These are phyloP conservation scores for Musca vetustissima DNA, from an alignment of 1,140 invertebrate genomes.

Conservation along the genomic window DNA sequence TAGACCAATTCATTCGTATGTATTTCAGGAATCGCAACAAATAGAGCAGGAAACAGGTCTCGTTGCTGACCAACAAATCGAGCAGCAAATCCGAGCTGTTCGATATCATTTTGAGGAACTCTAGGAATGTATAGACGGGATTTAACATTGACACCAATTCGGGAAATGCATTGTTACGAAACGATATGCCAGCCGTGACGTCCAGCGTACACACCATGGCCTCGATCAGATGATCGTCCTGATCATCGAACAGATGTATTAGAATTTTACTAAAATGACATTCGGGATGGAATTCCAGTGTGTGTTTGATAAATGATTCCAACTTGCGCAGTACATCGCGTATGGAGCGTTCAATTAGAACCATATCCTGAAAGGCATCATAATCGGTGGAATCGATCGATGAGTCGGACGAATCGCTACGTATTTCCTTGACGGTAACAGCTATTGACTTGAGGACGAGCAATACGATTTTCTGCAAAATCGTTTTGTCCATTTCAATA, in stretches of 20 bases:
- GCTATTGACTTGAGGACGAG: slow-evolving; percentile 85
- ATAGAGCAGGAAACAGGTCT: slow-evolving; percentile 88
- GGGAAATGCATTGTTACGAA: slow-evolving; percentile 75
- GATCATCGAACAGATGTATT: slow-evolving; percentile 84
- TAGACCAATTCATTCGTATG: slow-evolving; percentile 78
- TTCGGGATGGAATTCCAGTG: slow-evolving; percentile 83
- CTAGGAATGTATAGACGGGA: slow-evolving; percentile 79
- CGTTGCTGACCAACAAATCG: slow-evolving; percentile 86
- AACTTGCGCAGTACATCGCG: slow-evolving; percentile 78
- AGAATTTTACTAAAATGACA: slow-evolving; percentile 84
- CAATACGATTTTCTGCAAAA: slow-evolving; percentile 82
- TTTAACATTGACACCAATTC: slow-evolving; percentile 78
- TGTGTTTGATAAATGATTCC: slow-evolving; percentile 78
- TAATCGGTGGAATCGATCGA: slow-evolving; percentile 79
- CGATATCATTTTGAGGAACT: slow-evolving; percentile 80
- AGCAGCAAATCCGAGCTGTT: slow-evolving; percentile 80
- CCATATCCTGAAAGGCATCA: slow-evolving; percentile 86
- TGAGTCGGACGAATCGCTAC: slow-evolving; percentile 80
- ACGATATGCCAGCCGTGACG: slow-evolving; percentile 80
- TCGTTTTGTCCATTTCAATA: slow-evolving; percentile 64
- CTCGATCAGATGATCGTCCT: slow-evolving; percentile 88
- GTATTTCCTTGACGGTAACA: slow-evolving; percentile 85
- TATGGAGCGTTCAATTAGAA: slow-evolving; percentile 81
- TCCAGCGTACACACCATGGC: slow-evolving; percentile 90
- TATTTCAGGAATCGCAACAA: slow-evolving; percentile 84